phyloP scores from a whole-genome alignment of 1,140 invertebrate genomes.

The Apis dorsata region DNA sequence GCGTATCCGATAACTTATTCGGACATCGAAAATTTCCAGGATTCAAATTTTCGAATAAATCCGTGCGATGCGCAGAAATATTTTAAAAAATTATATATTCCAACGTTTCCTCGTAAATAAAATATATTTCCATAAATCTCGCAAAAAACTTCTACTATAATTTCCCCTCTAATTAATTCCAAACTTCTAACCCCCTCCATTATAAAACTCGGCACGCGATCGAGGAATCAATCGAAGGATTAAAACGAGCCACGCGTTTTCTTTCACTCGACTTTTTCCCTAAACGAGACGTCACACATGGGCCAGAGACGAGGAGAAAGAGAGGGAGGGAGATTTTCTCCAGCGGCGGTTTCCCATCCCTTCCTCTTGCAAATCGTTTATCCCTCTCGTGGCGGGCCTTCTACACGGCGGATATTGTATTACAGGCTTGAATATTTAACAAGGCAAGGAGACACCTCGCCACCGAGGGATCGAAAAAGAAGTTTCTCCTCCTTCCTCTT shows the following conservation, averaged over 20 bases:
- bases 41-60: too few relatives aligned
- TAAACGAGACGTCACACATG: not conserved
- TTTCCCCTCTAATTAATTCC: not conserved
- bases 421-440: conserved; percentile 80
- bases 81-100: too few relatives aligned
- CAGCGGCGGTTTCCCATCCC: conserved; percentile 25
- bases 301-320: conserved; percentile 8
- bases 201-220: not conserved
- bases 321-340: conserved; percentile 31
- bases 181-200: not conserved
- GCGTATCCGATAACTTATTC: not conserved
- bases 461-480: conserved; percentile 62
- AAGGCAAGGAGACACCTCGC: conserved; percentile 72
- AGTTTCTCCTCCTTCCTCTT: conserved; percentile 43
- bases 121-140: too few relatives aligned
- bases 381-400: conserved; percentile 61
- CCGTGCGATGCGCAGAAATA: too few relatives aligned
- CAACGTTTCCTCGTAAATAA: too few relatives aligned
- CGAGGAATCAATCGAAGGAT: not conserved
- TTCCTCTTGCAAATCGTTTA: conserved; percentile 64
- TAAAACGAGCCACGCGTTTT: not conserved
- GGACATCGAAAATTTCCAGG: too few relatives aligned
- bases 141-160: too few relatives aligned
- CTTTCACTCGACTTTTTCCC: not conserved
- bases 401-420: conserved; percentile 77